phyloP scores from a whole-genome alignment of 2,113 vertebrate genomes.

The Odobenus rosmarus region DNA sequence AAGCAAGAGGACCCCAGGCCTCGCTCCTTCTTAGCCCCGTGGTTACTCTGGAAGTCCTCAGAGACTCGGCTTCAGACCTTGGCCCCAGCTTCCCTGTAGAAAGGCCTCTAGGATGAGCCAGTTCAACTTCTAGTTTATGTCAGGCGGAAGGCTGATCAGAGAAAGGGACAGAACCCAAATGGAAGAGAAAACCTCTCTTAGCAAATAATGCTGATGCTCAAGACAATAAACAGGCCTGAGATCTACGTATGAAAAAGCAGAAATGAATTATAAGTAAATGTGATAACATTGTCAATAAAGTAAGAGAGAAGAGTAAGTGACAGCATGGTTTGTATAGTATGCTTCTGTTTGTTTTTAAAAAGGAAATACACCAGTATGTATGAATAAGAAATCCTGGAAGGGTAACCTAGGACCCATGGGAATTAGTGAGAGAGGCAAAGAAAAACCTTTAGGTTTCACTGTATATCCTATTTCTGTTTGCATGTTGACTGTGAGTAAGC shows the following conservation, averaged over 20 bases:
- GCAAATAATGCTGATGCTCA: neutral
- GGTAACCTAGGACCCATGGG: neutral
- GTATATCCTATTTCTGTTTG: neutral
- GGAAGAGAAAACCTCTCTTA: neutral
- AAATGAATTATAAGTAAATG: neutral
- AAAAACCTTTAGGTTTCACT: neutral
- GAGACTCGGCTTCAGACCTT: neutral
- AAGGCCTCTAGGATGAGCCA: neutral
- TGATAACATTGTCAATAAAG: neutral
- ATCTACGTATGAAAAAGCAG: neutral
- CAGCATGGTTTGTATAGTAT: neutral
- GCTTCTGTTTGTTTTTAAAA: neutral
- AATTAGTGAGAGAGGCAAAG: neutral
- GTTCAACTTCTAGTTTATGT: neutral
- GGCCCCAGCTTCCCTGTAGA: neutral
- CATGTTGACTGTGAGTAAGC: neutral
- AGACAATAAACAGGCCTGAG: neutral
- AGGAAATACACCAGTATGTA: neutral
- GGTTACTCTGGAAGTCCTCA: neutral
- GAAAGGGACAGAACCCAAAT: neutral
- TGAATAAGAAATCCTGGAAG: neutral
- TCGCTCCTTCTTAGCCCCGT: neutral
- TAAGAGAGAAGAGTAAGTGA: neutral
- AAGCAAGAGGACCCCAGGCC: neutral
- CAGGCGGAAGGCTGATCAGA: neutral